Percentiles rank a stretch among this genome's conserved stretches.
Evolutionary conservation across 2,888 invertebrate genomes (phyloP).

Genomic region (Ceratothoa steindachneri): DNA sequence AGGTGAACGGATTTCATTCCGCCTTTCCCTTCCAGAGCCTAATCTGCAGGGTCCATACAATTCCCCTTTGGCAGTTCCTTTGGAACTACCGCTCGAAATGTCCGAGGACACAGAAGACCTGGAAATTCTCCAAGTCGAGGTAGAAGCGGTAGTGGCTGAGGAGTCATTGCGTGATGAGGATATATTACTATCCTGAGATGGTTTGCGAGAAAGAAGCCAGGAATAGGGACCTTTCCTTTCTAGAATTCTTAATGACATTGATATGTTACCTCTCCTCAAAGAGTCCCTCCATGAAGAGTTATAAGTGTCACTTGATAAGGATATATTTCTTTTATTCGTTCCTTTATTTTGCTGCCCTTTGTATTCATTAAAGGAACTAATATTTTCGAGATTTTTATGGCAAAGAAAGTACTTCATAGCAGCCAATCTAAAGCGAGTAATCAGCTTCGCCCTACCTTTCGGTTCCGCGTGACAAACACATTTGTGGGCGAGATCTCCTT

Average conservation of each 20-base stretch:
- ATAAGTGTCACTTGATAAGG: slow-evolving; percentile 78
- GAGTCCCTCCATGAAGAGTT: slow-evolving; percentile 82
- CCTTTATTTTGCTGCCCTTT: slow-evolving; percentile 67
- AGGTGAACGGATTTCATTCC: not conserved
- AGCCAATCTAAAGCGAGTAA: slow-evolving; percentile 13
- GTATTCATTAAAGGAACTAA: slow-evolving; percentile 58
- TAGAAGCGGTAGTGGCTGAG: slow-evolving; percentile 82
- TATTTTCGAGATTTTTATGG: not conserved
- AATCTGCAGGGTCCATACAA: slow-evolving; percentile 18
- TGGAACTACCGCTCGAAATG: slow-evolving; percentile 50
- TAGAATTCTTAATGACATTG: slow-evolving; percentile 21
- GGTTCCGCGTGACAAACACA: slow-evolving; percentile 22
- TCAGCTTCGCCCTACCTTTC: slow-evolving; percentile 20
- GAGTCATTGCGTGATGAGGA: slow-evolving; percentile 88
- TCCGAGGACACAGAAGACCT: slow-evolving; percentile 72
- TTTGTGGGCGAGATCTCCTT: slow-evolving; percentile 17
- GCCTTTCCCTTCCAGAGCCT: slow-evolving; percentile 14
- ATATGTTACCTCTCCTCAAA: slow-evolving; percentile 64
- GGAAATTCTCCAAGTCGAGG: slow-evolving; percentile 83
- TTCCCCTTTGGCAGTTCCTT: slow-evolving; percentile 16
- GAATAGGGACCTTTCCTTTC: slow-evolving; percentile 64
- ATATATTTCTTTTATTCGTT: slow-evolving; percentile 65
- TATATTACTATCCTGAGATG: slow-evolving; percentile 85
- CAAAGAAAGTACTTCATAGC: slow-evolving; percentile 21
- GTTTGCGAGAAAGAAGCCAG: slow-evolving; percentile 85